Percentiles rank a stretch among this genome's conserved stretches.
Evolutionary conservation across 2,797 vertebrate species (phyloP).

Genomic region (Florisuga fusca): DNA sequence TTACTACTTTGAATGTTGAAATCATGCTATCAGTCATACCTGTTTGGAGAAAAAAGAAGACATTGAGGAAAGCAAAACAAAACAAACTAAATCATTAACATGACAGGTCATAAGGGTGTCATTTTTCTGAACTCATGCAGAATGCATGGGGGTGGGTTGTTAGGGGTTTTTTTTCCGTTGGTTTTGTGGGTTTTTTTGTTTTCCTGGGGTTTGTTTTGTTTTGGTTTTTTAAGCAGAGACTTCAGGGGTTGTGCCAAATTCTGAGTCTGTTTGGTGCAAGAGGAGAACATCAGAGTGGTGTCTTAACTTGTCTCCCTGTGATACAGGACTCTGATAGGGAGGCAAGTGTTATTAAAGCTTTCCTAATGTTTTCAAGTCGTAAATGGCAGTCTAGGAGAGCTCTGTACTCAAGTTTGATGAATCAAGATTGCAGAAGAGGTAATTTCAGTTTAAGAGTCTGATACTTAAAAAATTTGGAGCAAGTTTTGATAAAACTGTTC

Average conservation of each 20-base stretch:
- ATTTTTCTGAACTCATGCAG: background rate
- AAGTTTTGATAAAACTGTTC: background rate
- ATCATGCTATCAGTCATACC: background rate
- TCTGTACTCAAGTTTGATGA: background rate
- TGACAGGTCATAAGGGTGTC: background rate
- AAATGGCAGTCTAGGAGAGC: slow-evolving; percentile 26
- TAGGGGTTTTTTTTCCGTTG: background rate
- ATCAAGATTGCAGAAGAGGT: background rate
- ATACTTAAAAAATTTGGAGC: background rate
- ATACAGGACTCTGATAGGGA: slow-evolving; percentile 38
- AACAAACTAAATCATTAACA: background rate
- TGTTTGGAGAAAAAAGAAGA: background rate
- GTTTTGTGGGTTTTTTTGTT: no score
- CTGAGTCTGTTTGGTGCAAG: slow-evolving; percentile 15
- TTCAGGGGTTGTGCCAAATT: background rate
- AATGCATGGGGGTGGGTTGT: background rate
- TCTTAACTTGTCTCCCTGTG: slow-evolving; percentile 35
- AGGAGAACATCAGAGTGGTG: slow-evolving; percentile 7
- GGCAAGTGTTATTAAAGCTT: slow-evolving; percentile 35
- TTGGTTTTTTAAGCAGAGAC: background rate
- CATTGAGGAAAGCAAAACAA: background rate
- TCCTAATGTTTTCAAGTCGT: slow-evolving; percentile 49
- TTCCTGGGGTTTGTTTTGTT: background rate
- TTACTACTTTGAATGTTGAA: background rate
- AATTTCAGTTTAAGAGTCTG: background rate